A percentile compares a stretch with the other conserved stretches of the same genome.
These are phyloP conservation scores for Diaphora mendica DNA, from an alignment of 2,888 invertebrate genomes.

Conservation along the genomic window DNA sequence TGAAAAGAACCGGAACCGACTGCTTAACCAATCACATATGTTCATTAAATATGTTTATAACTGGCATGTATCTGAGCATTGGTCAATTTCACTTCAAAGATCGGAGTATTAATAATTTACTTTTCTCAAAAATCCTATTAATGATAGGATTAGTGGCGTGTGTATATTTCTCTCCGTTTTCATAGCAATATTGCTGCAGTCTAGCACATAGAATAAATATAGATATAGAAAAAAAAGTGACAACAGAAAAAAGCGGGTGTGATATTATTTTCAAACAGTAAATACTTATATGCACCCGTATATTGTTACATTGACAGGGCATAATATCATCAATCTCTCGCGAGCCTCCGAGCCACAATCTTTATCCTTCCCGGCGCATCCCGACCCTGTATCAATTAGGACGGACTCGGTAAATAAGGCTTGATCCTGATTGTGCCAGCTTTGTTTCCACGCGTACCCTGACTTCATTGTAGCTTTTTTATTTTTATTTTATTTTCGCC, in stretches of 20 bases:
- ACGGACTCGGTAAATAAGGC: slow-evolving; percentile 74
- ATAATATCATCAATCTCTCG: slow-evolving; percentile 45
- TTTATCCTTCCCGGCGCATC: slow-evolving; percentile 55
- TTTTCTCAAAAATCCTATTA: not conserved
- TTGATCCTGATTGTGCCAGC: slow-evolving; percentile 70
- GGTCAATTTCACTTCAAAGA: too few relatives aligned
- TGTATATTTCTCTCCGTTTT: not conserved
- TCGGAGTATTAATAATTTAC: too few relatives aligned
- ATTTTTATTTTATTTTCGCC: slow-evolving; percentile 46
- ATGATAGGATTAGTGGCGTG: not conserved
- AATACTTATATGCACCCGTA: not conserved
- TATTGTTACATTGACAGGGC: not conserved
- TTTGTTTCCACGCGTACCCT: slow-evolving; percentile 63
- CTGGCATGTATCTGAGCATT: too few relatives aligned
- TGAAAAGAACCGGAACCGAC: too few relatives aligned
- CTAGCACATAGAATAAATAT: not conserved
- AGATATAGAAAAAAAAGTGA: not conserved
- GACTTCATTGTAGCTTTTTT: slow-evolving; percentile 56
- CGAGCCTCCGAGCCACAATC: slow-evolving; percentile 52
- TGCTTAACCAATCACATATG: too few relatives aligned
- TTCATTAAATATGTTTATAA: too few relatives aligned
- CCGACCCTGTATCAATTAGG: slow-evolving; percentile 79
- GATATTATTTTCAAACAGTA: not conserved
- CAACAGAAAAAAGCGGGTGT: not conserved
- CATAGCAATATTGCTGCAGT: not conserved